A percentile compares a stretch with the other conserved stretches of the same genome.
These are phyloP conservation scores for Boloria selene DNA, from an alignment of 2,888 invertebrate genomes.

Conservation along the genomic window DNA sequence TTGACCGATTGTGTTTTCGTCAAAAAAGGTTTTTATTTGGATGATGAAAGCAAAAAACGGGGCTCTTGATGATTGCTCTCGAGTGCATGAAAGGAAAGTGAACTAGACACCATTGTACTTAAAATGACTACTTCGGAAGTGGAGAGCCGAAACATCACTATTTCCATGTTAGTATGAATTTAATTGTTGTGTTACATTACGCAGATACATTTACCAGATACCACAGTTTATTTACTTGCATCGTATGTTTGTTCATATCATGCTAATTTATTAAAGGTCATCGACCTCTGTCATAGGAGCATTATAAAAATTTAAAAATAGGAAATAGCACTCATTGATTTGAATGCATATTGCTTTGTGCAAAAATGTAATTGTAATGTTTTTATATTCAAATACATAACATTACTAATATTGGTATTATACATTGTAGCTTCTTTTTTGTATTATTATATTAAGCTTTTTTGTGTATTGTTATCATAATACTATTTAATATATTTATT, in stretches of 20 bases:
- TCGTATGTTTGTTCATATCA: slow-evolving; percentile 10
- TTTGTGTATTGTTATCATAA: slow-evolving; percentile 15
- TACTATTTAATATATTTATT: slow-evolving; percentile 28
- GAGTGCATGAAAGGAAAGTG: slow-evolving; percentile 56
- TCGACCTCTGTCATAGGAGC: slow-evolving; percentile 23
- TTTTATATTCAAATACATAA: background rate
- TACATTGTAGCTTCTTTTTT: too few species aligned
- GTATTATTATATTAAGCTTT: background rate
- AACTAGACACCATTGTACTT: slow-evolving; percentile 52
- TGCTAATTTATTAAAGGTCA: slow-evolving; percentile 27
- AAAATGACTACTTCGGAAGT: slow-evolving; percentile 76
- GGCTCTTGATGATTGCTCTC: slow-evolving; percentile 58
- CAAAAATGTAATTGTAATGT: slow-evolving; percentile 7
- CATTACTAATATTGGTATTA: too few species aligned
- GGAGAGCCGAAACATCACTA: slow-evolving; percentile 74
- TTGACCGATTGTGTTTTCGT: slow-evolving; percentile 57
- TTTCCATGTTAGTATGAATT: slow-evolving; percentile 72
- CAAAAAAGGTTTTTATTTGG: slow-evolving; percentile 65
- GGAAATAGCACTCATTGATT: background rate
- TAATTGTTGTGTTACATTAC: slow-evolving; percentile 37
- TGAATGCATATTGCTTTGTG: background rate
- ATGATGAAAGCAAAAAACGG: slow-evolving; percentile 76
- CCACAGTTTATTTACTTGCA: slow-evolving; percentile 29
- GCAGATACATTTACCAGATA: slow-evolving; percentile 18
- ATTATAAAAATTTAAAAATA: slow-evolving; percentile 6